Percentiles rank a stretch among this genome's conserved stretches.
phyloP scores from a whole-genome alignment of 2,797 vertebrate genomes.

The Chaetophractus vellerosus region DNA sequence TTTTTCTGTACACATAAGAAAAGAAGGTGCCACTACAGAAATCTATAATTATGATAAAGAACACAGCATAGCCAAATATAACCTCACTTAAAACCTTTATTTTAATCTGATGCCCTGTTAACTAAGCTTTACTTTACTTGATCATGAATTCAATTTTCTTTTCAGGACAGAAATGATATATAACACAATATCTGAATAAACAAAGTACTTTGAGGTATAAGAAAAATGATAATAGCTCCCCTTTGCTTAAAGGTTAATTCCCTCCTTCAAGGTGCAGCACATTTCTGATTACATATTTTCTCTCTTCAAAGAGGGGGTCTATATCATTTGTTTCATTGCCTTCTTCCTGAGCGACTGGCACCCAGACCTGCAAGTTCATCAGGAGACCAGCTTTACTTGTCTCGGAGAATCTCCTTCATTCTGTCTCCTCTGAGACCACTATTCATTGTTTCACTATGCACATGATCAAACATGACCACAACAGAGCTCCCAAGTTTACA shows the following conservation, averaged over 20 bases:
- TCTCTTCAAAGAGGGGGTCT: background rate
- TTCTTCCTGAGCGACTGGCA: background rate
- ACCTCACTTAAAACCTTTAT: background rate
- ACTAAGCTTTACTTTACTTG: background rate
- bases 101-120: background rate
- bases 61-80: conserved; percentile 25
- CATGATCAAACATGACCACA: background rate
- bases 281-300: background rate
- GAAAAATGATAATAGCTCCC: background rate
- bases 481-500: background rate
- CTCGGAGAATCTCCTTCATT: background rate
- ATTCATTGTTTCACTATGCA: background rate
- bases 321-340: background rate
- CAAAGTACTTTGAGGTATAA: background rate
- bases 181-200: background rate
- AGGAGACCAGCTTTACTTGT: background rate
- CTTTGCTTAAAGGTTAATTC: background rate
- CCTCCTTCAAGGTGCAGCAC: background rate
- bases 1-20: background rate
- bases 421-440: background rate
- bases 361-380: background rate
- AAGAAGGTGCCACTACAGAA: background rate
- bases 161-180: conserved; percentile 7
- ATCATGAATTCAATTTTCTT: conserved; percentile 41
- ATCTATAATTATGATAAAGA: background rate